Conservation (phyloP, 1,140 invertebrate genomes). For the Nymphalis io region DNA sequence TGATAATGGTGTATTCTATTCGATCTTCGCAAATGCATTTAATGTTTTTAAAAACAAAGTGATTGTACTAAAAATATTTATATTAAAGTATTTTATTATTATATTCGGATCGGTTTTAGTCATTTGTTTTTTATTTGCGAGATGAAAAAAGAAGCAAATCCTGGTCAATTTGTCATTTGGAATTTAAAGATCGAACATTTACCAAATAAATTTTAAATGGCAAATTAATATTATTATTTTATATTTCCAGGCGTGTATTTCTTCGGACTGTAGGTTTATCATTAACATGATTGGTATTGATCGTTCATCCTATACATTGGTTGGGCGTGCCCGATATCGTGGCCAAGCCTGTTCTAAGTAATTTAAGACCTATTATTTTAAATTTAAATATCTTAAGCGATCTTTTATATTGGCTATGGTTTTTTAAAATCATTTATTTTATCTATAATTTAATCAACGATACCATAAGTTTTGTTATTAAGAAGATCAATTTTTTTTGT, state of each 20-base stretch:
- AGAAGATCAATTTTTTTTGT: not conserved
- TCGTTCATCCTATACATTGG: constrained; percentile 11
- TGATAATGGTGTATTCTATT: too few relatives aligned
- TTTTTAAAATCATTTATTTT: constrained; percentile 17
- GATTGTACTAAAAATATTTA: too few relatives aligned
- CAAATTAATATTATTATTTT: too few relatives aligned
- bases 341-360: constrained; percentile 11
- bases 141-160: too few relatives aligned
- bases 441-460: constrained; percentile 18
- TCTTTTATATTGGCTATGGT: constrained; percentile 11
- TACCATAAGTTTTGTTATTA: not conserved
- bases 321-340: constrained; percentile 19
- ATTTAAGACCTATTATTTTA: constrained; percentile 28
- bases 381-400: constrained; percentile 27
- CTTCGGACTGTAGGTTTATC: not conserved
- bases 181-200: too few relatives aligned
- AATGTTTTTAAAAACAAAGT: too few relatives aligned
- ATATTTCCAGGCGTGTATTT: not conserved
- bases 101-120: too few relatives aligned
- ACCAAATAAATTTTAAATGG: too few relatives aligned
- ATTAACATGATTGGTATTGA: constrained; percentile 9
- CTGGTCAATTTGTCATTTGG: too few relatives aligned
- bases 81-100: too few relatives aligned
- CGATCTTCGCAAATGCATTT: too few relatives aligned
- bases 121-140: too few relatives aligned